Percentiles rank a stretch among this genome's conserved stretches.
Conservation (phyloP, 2,113 vertebrate genomes). For the Riparia riparia region DNA sequence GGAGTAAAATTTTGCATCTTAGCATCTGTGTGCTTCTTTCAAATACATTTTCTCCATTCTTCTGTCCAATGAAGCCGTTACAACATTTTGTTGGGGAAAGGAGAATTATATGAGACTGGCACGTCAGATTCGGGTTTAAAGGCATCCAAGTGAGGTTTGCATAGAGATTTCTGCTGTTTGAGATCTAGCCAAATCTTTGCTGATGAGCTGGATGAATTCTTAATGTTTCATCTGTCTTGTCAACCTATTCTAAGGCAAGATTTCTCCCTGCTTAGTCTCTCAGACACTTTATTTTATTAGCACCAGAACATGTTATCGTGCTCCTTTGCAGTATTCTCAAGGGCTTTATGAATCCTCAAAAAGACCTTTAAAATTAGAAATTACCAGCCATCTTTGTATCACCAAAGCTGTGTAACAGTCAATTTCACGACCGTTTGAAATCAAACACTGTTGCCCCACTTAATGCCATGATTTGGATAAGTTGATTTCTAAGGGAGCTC, state of each 20-base stretch:
- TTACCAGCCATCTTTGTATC: background rate
- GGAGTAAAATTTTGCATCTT: background rate
- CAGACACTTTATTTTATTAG: background rate
- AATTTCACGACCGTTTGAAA: background rate
- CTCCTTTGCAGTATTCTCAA: background rate
- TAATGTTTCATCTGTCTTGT: background rate
- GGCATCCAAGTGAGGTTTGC: background rate
- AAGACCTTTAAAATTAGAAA: constrained; percentile 43
- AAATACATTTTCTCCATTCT: background rate
- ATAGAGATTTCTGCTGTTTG: background rate
- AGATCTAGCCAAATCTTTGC: background rate
- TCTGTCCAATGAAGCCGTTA: background rate
- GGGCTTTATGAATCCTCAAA: constrained; percentile 8
- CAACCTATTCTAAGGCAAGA: background rate
- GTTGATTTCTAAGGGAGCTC: constrained; percentile 34
- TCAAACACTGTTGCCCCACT: constrained; percentile 28
- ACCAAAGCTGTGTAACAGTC: background rate
- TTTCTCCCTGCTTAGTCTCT: background rate
- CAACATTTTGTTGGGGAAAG: background rate
- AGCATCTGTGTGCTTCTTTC: background rate
- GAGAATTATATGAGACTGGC: background rate
- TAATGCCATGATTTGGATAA: constrained; percentile 11
- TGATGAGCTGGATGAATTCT: background rate
- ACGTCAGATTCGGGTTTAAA: background rate
- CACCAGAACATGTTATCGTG: background rate